Evolutionary conservation across 1,140 invertebrate genomes (phyloP).

Genomic region (Heterodera carotae): DNA sequence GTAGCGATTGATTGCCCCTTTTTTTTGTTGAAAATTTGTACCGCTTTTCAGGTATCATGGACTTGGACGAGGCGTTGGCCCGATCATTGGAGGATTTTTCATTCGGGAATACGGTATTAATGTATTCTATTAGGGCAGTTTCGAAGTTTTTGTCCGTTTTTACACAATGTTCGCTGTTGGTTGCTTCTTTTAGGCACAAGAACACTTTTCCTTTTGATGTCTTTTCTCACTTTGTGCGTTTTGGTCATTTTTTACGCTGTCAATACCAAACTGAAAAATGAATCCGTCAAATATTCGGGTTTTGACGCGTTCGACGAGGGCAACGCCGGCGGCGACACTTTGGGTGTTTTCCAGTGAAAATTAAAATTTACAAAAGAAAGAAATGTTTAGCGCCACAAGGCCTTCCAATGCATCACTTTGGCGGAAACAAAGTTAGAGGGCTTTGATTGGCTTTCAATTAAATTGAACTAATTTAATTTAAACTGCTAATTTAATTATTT

Average conservation of each 20-base stretch:
- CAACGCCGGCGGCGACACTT: conserved; percentile 29
- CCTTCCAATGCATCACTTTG: conserved; percentile 44
- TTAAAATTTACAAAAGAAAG: conserved; percentile 17
- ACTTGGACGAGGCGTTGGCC: conserved; percentile 49
- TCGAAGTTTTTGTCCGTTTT: too few species aligned
- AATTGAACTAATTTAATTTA: too few species aligned
- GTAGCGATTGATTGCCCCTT: neutral
- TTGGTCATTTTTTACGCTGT: conserved; percentile 48
- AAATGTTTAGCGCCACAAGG: conserved; percentile 49
- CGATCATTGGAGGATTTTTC: conserved; percentile 52
- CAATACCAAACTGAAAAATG: conserved; percentile 46
- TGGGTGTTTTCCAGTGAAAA: conserved; percentile 30
- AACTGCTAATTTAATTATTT: neutral
- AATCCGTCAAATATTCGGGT: conserved; percentile 46
- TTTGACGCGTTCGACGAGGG: conserved; percentile 51
- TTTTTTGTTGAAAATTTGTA: neutral
- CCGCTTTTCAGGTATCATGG: conserved; percentile 34
- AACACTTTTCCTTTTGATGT: conserved; percentile 43
- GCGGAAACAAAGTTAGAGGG: conserved; percentile 28
- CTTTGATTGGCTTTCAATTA: too few species aligned
- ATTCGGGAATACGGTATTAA: conserved; percentile 40
- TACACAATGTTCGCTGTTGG: too few species aligned
- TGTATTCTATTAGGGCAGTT: neutral
- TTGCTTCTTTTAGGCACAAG: conserved; percentile 48
- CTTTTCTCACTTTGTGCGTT: conserved; percentile 42